A percentile compares a stretch with the other conserved stretches of the same genome.
Evolutionary conservation across 2,797 vertebrate species (phyloP).

Genomic region (Bufotes viridis): DNA sequence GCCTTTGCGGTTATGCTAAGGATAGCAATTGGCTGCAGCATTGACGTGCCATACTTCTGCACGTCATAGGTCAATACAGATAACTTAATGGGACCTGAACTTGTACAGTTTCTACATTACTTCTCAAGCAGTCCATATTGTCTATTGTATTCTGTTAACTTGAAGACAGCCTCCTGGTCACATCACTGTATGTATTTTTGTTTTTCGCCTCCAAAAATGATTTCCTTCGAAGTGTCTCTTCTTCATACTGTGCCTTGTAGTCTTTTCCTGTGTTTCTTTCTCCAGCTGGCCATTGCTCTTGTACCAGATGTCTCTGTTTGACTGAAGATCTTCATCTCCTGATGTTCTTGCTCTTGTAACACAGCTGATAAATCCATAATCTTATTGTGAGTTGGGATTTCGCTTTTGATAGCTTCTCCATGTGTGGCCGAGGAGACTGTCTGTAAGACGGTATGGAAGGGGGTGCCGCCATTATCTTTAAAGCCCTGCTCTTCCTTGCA

Average conservation of each 20-base stretch:
- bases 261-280: constrained; percentile 44
- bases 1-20: too few species aligned
- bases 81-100: neutral
- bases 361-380: constrained; percentile 61
- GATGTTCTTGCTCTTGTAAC: constrained; percentile 54
- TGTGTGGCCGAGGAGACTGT: constrained; percentile 63
- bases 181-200: neutral
- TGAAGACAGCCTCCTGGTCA: too few species aligned
- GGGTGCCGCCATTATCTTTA: constrained; percentile 22
- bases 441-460: constrained; percentile 51
- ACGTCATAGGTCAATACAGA: too few species aligned
- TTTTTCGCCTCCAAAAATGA: neutral
- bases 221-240: constrained; percentile 27
- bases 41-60: too few species aligned
- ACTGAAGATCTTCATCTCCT: constrained; percentile 45
- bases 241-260: constrained; percentile 19
- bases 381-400: constrained; percentile 45
- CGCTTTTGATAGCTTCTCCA: constrained; percentile 58
- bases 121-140: neutral
- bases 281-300: constrained; percentile 45
- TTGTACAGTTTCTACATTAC: neutral
- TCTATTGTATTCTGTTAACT: neutral
- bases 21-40: too few species aligned
- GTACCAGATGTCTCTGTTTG: constrained; percentile 49
- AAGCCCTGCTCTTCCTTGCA: neutral